phyloP scores from a whole-genome alignment of 2,113 vertebrate species.

The Rostratula benghalensis region DNA sequence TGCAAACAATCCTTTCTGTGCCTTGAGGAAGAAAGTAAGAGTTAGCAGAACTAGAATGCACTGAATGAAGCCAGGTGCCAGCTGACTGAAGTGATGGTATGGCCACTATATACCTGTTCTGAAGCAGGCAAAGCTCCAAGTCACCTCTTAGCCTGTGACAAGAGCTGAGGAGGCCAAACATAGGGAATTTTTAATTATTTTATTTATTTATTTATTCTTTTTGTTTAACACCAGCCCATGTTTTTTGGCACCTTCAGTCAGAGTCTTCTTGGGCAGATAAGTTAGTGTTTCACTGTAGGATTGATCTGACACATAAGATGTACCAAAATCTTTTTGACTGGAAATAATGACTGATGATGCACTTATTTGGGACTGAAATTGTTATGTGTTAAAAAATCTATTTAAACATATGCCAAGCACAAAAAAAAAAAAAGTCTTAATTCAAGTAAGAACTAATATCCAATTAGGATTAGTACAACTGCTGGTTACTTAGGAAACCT shows the following conservation, averaged over 20 bases:
- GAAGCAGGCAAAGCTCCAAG: background rate
- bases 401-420: background rate
- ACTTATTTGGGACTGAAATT: conserved; percentile 11
- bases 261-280: background rate
- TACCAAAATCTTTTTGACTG: conserved; percentile 7
- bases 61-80: background rate
- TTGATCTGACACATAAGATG: background rate
- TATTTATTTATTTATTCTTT: background rate
- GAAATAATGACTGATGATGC: conserved; percentile 6
- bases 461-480: background rate
- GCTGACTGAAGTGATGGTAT: background rate
- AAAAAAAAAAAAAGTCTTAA: background rate
- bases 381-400: background rate
- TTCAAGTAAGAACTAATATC: conserved; percentile 1
- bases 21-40: background rate
- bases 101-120: background rate
- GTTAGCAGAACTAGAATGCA: background rate
- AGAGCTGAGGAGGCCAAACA: background rate
- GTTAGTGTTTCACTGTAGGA: background rate
- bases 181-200: background rate
- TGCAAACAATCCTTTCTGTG: background rate
- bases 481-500: background rate
- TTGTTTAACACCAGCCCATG: background rate
- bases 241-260: background rate
- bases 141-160: background rate